Evolutionary conservation across 2,113 vertebrate genomes (phyloP).

Genomic region (Oreochromis tanganicae): DNA sequence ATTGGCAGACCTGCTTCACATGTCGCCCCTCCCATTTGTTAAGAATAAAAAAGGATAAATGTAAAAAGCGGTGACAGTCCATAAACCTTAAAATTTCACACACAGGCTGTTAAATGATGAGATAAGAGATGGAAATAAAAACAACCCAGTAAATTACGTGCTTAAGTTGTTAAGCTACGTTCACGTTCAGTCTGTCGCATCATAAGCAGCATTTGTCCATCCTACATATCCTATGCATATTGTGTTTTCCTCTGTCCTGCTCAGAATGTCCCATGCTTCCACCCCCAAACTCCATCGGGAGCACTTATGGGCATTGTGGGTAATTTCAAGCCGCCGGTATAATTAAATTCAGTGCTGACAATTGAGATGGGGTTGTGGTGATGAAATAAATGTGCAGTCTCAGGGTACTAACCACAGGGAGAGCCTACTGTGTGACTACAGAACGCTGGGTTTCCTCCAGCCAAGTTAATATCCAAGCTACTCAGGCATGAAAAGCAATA

Average conservation of each 20-base stretch:
- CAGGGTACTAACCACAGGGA: background rate
- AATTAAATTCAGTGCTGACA: slow-evolving; percentile 42
- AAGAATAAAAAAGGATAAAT: background rate
- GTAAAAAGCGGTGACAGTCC: background rate
- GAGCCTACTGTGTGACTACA: background rate
- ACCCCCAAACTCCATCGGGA: background rate
- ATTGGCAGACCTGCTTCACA: background rate
- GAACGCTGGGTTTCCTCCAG: background rate
- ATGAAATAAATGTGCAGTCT: background rate
- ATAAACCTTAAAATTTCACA: fast-evolving
- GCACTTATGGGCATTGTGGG: slow-evolving; percentile 48
- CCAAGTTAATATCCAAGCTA: background rate
- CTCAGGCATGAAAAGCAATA: background rate
- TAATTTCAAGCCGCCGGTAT: slow-evolving; percentile 28
- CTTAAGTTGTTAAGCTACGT: background rate
- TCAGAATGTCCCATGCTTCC: background rate
- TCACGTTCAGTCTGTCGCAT: background rate
- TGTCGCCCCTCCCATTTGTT: background rate
- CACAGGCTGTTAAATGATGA: background rate
- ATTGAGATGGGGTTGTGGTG: background rate
- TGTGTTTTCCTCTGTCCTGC: background rate
- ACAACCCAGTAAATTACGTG: background rate
- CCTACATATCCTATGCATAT: background rate
- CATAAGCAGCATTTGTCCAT: background rate
- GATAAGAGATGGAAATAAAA: background rate